Conservation (phyloP, 2,797 vertebrate species). For the Erithacus rubecula region DNA sequence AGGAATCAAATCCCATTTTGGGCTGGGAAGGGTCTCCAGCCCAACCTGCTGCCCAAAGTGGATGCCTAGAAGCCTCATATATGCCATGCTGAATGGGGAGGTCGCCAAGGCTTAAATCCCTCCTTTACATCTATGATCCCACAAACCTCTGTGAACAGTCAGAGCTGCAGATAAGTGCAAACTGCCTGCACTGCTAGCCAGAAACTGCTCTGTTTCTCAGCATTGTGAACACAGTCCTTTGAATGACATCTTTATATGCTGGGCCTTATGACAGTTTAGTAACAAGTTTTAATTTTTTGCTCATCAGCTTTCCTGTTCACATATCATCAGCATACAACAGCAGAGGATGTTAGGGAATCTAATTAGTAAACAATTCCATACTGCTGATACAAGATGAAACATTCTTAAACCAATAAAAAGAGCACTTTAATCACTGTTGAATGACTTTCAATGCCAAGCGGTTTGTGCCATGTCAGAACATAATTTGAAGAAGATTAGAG, state of each 20-base stretch:
- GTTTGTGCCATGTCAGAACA: constrained; percentile 57
- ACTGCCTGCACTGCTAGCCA: neutral
- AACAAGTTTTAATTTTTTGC: constrained; percentile 58
- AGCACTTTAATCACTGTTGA: constrained; percentile 71
- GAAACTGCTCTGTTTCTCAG: neutral
- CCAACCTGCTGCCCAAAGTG: neutral
- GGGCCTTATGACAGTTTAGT: constrained; percentile 44
- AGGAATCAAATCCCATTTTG: neutral
- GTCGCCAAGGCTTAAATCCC: neutral
- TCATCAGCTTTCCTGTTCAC: constrained; percentile 60
- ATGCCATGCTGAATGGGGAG: neutral
- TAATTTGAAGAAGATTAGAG: constrained; percentile 71
- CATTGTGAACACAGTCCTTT: neutral
- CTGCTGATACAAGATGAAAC: constrained; percentile 71
- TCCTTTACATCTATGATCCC: neutral
- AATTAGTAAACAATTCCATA: constrained; percentile 72
- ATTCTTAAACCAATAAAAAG: constrained; percentile 69
- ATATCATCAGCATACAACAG: constrained; percentile 30
- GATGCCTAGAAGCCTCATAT: neutral
- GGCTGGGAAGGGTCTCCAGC: neutral
- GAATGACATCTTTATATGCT: constrained; percentile 56
- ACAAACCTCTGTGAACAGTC: neutral
- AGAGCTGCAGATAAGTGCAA: neutral
- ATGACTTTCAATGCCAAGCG: constrained; percentile 68
- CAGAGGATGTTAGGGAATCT: constrained; percentile 62